These are phyloP conservation scores for Meda fulgida DNA, from an alignment of 2,797 vertebrate species.

Conservation along the genomic window DNA sequence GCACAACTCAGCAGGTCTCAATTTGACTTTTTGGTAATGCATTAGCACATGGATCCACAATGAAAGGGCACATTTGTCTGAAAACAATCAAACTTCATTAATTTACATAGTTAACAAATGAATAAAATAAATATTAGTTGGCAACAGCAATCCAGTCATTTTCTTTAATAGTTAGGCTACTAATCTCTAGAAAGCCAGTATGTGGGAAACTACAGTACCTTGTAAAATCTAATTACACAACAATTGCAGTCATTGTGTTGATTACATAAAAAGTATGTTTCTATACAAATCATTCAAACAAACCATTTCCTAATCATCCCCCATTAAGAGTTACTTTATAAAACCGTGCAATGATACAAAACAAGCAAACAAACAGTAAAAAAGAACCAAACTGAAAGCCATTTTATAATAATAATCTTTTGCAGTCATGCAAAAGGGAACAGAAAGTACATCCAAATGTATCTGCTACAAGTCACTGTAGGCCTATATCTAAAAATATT, in stretches of 20 bases:
- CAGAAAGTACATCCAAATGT: constrained; percentile 19
- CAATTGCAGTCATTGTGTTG: constrained; percentile 30
- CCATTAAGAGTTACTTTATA: constrained; percentile 5
- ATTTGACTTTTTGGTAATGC: constrained; percentile 5
- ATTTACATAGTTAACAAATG: constrained; percentile 7
- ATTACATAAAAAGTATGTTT: constrained; percentile 29
- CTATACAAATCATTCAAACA: constrained; percentile 5
- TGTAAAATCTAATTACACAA: constrained; percentile 35
- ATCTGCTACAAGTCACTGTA: constrained; percentile 20
- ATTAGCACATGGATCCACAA: neutral
- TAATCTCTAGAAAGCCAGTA: neutral
- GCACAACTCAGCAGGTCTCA: constrained; percentile 38
- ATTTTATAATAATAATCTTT: constrained; percentile 18
- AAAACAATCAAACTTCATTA: neutral
- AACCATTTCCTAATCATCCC: constrained; percentile 18
- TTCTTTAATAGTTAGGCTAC: neutral
- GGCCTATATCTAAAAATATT: constrained; percentile 36
- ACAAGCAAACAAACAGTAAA: constrained; percentile 5
- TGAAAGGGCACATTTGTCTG: neutral
- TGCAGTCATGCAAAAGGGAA: constrained; percentile 21
- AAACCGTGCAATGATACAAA: neutral
- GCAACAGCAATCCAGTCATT: neutral
- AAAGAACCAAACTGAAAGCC: constrained; percentile 13
- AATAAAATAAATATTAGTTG: constrained; percentile 10
- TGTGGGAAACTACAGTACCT: constrained; percentile 14